Base-by-base conservation (phyloP, 2,797 vertebrate species). In the Cossypha niveicapilla region DNA sequence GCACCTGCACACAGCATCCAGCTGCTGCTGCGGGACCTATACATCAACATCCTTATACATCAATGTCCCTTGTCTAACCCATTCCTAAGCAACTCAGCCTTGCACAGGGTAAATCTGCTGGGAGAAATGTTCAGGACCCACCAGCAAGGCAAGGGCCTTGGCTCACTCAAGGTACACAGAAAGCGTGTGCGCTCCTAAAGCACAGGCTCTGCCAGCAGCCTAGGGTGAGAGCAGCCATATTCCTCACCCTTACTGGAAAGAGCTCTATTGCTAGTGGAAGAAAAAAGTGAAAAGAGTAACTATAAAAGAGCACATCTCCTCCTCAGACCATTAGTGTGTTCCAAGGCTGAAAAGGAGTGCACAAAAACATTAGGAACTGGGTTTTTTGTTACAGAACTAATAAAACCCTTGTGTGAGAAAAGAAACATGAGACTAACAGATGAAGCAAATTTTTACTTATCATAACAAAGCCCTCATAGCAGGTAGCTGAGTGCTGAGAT, bases 21-120 rank as follows among this genome's bases (percentile, higher is more conserved):
- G 24, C 47, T 75, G 47, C 34, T 72, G 53, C 27, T 58, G 24
- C 2, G 0, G 57, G n/a, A 21, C 8, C 24, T 11, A 5, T 0
- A 0, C 12, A 18, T 23, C 18, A 50, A 21, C 35, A 62, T 10
- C 27, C 15, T 62, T 30, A 4, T 0, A 0, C 12, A 21, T 30
- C 22, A 61, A 18, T 13, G 47, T 18, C 30, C 18, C 23, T 32
- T 18, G 11, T 61, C 66, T 15, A 47, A n/a, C 15, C 6, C 5
- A 16, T 19, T 54, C 22, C 30, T 45, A 27, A 44, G 10, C 28
- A 62, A 66, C 67, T 16, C 12, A 18, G n/a, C 30, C 22, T 34
- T 30, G 13, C 35, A 68, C 6, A 47, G 25, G 15, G 6, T 16
- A 44, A 71, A 25, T 28, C 45, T 57, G 15, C 9, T 60, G 34